phyloP scores from a whole-genome alignment of 2,113 vertebrate genomes.

The Rousettus leschenaultii region DNA sequence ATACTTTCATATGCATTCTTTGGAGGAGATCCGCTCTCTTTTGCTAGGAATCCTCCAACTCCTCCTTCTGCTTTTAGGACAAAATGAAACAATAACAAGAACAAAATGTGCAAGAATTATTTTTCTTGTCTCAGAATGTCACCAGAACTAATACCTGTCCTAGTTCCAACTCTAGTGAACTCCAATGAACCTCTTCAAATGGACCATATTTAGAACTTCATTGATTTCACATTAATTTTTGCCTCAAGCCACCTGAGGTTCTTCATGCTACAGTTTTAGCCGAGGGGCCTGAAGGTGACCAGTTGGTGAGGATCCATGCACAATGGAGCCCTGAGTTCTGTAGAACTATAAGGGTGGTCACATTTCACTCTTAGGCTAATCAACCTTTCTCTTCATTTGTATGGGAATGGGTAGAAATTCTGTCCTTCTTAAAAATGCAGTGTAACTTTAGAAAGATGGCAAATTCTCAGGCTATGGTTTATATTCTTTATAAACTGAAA shows the following conservation, averaged over 20 bases:
- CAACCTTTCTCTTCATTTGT: neutral
- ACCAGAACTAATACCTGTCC: neutral
- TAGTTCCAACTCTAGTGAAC: neutral
- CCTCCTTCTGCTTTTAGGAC: neutral
- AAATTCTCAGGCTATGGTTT: neutral
- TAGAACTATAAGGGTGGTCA: neutral
- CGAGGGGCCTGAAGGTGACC: neutral
- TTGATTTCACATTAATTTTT: neutral
- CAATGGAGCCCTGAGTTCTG: neutral
- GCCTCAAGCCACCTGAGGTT: neutral
- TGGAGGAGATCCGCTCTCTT: neutral
- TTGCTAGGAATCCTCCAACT: neutral
- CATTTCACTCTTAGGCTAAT: neutral
- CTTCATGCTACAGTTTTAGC: neutral
- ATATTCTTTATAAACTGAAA: neutral
- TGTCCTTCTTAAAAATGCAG: neutral
- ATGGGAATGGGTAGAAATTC: neutral
- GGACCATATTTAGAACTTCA: neutral
- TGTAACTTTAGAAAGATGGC: neutral
- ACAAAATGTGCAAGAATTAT: neutral
- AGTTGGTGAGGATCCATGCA: neutral
- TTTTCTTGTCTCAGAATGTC: neutral
- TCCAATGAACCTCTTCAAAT: neutral
- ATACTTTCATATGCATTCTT: neutral
- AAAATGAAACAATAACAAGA: neutral